Percentiles rank a stretch among this genome's conserved stretches.
phyloP scores from a whole-genome alignment of 2,113 vertebrate species.

The Elachura formosa region DNA sequence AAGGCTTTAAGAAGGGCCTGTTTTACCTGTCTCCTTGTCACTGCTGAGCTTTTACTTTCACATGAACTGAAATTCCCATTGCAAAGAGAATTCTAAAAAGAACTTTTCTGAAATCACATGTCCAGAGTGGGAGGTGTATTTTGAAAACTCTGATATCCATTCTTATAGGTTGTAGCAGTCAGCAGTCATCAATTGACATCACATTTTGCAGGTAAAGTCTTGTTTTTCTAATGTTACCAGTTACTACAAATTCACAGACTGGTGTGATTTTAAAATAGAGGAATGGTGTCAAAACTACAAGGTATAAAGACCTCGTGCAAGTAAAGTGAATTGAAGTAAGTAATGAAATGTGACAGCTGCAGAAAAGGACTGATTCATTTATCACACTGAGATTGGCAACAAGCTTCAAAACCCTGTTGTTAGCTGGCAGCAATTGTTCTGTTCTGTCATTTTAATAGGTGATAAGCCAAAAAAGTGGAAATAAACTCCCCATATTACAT shows the following conservation, averaged over 20 bases:
- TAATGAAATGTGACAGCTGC: conserved; percentile 37
- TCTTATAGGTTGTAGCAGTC: neutral
- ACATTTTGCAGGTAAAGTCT: neutral
- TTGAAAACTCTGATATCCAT: neutral
- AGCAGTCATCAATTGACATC: neutral
- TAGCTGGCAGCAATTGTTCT: neutral
- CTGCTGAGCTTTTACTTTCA: neutral
- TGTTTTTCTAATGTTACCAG: neutral
- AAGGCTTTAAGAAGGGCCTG: neutral
- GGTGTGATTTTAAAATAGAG: neutral
- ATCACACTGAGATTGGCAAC: neutral
- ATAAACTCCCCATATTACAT: neutral
- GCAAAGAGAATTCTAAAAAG: neutral
- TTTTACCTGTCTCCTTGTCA: neutral
- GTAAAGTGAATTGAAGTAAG: neutral
- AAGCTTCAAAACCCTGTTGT: conserved; percentile 1
- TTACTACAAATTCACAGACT: neutral
- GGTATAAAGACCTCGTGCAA: neutral
- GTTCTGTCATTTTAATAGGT: conserved; percentile 5
- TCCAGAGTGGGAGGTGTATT: neutral
- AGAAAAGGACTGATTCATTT: conserved; percentile 6
- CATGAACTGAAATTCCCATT: neutral
- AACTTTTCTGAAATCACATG: neutral
- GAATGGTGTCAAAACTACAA: conserved; percentile 11
- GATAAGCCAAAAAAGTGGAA: neutral